phyloP scores from a whole-genome alignment of 2,797 vertebrate genomes.

The Eutrigla gurnardus region DNA sequence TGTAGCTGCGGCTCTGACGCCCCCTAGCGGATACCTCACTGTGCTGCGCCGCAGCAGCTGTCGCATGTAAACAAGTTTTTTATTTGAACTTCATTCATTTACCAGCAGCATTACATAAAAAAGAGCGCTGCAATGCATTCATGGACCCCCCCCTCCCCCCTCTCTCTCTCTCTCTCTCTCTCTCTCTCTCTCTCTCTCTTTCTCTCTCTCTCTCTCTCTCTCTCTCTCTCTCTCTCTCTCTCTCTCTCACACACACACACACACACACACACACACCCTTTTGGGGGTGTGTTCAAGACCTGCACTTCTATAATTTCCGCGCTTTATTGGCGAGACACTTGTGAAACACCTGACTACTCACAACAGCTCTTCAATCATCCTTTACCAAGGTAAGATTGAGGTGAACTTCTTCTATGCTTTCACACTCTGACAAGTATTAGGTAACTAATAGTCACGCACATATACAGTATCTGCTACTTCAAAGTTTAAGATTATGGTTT shows the following conservation, averaged over 20 bases:
- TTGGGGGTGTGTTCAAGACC: constrained; percentile 42
- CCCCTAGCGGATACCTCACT: constrained; percentile 3
- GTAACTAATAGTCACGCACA: not conserved
- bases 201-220: constrained; percentile 4
- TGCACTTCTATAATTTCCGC: not conserved
- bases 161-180: not conserved
- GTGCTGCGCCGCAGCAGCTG: not conserved
- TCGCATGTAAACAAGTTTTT: constrained; percentile 34
- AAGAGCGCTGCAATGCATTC: not conserved
- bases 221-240: not conserved
- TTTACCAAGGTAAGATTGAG: constrained; percentile 56
- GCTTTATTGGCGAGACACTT: not conserved
- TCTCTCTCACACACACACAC: not conserved
- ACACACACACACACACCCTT: no score
- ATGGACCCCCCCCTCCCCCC: no score
- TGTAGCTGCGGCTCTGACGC: not conserved
- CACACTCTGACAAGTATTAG: rapidly evolving
- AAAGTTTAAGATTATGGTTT: not conserved
- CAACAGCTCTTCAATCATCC: constrained; percentile 47
- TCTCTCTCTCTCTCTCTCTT: not conserved
- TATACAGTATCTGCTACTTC: not conserved
- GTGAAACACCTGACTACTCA: constrained; percentile 20
- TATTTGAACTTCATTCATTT: no score
- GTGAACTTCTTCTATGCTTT: not conserved
- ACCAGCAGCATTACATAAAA: no score